These are phyloP conservation scores for Trichopria drosophilae DNA, from an alignment of 2,888 invertebrate species.

Conservation along the genomic window DNA sequence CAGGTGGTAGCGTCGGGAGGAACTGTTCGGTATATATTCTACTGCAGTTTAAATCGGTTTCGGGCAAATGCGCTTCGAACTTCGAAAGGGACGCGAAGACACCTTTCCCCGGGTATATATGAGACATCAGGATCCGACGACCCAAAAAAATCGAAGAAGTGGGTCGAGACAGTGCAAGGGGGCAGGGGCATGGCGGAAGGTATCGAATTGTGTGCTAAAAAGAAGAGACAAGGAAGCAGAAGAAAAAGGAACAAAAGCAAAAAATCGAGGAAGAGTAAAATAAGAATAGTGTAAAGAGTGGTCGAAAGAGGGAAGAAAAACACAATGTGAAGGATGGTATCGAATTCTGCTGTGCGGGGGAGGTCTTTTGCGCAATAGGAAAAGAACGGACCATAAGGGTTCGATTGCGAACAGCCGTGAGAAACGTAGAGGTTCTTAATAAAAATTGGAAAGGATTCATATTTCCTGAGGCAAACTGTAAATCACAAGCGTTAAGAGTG, in stretches of 20 bases:
- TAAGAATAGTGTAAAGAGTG: too few species aligned
- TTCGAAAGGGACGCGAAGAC: constrained; percentile 29
- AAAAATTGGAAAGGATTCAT: too few species aligned
- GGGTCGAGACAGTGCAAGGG: background rate
- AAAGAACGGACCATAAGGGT: too few species aligned
- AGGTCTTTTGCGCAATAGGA: too few species aligned
- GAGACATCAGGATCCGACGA: constrained; percentile 14
- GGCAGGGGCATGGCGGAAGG: constrained; percentile 8
- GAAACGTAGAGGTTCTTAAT: too few species aligned
- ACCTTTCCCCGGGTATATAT: too few species aligned
- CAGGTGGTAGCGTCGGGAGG: constrained; percentile 51
- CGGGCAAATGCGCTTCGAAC: constrained; percentile 28
- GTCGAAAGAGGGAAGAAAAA: constrained; percentile 7
- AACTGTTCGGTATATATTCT: constrained; percentile 43
- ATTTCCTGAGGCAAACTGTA: too few species aligned
- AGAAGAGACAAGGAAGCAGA: constrained; percentile 12
- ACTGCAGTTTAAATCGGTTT: constrained; percentile 41
- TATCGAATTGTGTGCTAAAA: background rate
- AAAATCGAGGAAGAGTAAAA: too few species aligned
- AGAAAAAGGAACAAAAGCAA: constrained; percentile 1
- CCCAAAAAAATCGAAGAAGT: constrained; percentile 11
- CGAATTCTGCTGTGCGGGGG: too few species aligned
- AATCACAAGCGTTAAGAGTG: too few species aligned
- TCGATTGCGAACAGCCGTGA: too few species aligned
- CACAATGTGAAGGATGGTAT: too few species aligned